Evolutionary conservation across 2,797 vertebrate genomes (phyloP), one percentile per base, ranked within the genome.

Genomic region (Hyperoplus immaculatus): DNA sequence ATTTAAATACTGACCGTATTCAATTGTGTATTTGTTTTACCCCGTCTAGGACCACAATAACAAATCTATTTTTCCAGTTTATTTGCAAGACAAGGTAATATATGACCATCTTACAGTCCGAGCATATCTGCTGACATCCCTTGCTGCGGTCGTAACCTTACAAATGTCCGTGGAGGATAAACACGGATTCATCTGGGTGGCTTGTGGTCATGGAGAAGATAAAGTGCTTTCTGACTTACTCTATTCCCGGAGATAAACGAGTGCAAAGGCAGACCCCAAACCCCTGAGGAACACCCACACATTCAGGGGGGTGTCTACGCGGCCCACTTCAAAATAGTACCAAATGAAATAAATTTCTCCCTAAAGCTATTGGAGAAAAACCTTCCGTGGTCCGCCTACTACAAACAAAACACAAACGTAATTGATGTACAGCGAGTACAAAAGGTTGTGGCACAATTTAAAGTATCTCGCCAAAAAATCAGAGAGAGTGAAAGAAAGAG

Each of bases 331-430:
- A 84, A 92, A 96, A 96, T 95, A 96, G 94, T 94, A 94, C 92
- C 84, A 82, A 83, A 84, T 75, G 95, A 94, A 95, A 96, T 83
- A 92, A 94, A 96, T 96, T 91, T 94, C 93, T 96, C 96, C 94
- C 94, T 29, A 90, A 92, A 95, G 93, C 95, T 94, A 85, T 95
- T 94, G 92, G 89, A 95, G 89, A 95, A 95, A 94, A 94, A 88
- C 72, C 61, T 60, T 80, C 94, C 93, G 92, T 61, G 93, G 95
- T 95, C 96, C 95, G 41, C 88, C 89, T 91, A 95, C 93, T 84
- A 94, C 94, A 96, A 96, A 96, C 93, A 92, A 95, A 29, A 96
- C 93, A 94, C 86, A 90, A 77, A 88, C 59, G 55, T 91, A 94
- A 94, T 92, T 93, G 82, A 93, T 89, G 81, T 64, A 90, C 91